A percentile compares a stretch with the other conserved stretches of the same genome.
These are phyloP conservation scores for Tapirus terrestris DNA, from an alignment of 2,113 vertebrate species.

Conservation along the genomic window DNA sequence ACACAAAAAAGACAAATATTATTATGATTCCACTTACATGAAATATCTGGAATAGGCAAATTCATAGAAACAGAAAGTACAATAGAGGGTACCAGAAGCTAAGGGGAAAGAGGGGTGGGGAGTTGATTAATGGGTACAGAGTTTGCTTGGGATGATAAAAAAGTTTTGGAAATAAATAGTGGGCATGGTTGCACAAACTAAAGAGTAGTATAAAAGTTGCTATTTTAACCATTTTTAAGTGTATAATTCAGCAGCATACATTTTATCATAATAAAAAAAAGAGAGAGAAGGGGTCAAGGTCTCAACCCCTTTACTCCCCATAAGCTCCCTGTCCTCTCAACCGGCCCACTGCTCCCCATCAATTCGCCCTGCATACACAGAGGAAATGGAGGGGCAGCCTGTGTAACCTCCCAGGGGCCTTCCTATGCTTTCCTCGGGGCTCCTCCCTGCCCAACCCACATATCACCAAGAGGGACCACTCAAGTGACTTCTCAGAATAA, in stretches of 20 bases:
- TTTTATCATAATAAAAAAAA: not conserved
- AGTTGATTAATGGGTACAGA: not conserved
- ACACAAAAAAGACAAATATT: not conserved
- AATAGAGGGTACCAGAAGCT: not conserved
- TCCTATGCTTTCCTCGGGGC: not conserved
- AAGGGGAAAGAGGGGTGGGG: not conserved
- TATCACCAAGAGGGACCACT: not conserved
- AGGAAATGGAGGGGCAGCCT: rapidly evolving
- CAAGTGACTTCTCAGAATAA: not conserved
- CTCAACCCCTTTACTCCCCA: not conserved
- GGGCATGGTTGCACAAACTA: not conserved
- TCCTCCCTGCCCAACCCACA: not conserved
- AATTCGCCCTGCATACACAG: rapidly evolving
- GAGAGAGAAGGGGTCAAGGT: not conserved
- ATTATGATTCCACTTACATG: too few relatives aligned
- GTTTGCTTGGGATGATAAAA: not conserved
- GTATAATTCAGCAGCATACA: too few relatives aligned
- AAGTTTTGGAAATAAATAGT: not conserved
- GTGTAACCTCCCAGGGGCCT: rapidly evolving
- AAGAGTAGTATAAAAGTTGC: too few relatives aligned
- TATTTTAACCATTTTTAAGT: too few relatives aligned
- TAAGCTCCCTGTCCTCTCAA: not conserved
- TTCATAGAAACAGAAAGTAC: not conserved
- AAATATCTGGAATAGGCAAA: not conserved
- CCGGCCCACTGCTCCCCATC: not conserved